Percentiles rank a stretch among this genome's conserved stretches.
Conservation (phyloP, 2,113 vertebrate species). For the Eretmochelys imbricata region DNA sequence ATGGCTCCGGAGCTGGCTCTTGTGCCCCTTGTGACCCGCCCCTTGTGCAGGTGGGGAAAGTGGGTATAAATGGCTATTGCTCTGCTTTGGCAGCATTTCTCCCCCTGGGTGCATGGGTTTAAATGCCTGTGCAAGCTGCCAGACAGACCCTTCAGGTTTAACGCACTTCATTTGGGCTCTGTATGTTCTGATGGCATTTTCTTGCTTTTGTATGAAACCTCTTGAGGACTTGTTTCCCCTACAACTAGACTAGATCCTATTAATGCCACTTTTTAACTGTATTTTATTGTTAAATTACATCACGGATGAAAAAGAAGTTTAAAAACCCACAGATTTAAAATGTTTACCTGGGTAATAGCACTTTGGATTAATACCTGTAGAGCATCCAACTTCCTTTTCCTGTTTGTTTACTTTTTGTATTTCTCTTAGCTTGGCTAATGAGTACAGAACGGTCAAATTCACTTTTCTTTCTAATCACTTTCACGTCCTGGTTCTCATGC, state of each 20-base stretch:
- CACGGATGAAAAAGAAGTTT: not conserved
- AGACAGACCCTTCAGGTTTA: not conserved
- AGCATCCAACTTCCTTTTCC: not conserved
- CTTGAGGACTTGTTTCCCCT: not conserved
- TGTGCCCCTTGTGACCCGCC: not conserved
- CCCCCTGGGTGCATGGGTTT: not conserved
- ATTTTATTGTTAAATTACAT: not conserved
- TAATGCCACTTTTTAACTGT: not conserved
- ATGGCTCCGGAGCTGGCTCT: not conserved
- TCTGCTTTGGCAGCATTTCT: not conserved
- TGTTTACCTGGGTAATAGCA: not conserved
- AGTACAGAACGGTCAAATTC: not conserved
- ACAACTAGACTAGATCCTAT: not conserved
- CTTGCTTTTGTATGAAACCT: not conserved
- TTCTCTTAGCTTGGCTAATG: not conserved
- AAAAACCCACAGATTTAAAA: not conserved
- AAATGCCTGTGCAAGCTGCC: not conserved
- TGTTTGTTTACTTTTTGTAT: not conserved
- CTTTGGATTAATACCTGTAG: not conserved
- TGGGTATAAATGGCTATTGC: not conserved
- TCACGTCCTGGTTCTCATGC: not conserved
- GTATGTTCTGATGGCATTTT: not conserved
- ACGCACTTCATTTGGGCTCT: not conserved
- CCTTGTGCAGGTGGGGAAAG: not conserved
- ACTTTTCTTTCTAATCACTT: not conserved